phyloP scores from a whole-genome alignment of 1,140 invertebrate genomes.

The Rhagoletis zephyria region DNA sequence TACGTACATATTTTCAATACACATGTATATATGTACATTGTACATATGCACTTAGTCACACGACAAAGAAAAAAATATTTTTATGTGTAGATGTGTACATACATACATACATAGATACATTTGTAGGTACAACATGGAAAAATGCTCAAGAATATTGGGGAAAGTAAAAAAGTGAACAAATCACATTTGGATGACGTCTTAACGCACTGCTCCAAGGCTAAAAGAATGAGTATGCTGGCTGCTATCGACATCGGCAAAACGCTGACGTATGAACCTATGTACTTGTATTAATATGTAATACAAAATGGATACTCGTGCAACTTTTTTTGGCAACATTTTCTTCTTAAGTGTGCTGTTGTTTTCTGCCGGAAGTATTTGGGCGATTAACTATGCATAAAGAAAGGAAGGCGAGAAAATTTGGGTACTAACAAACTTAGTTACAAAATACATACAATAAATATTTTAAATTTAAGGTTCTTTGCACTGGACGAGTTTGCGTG shows the following conservation, averaged over 20 bases:
- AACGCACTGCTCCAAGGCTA: background rate
- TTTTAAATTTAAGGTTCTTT: too few relatives aligned
- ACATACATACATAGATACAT: background rate
- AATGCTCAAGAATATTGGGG: background rate
- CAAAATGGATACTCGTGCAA: background rate
- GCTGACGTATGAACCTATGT: background rate
- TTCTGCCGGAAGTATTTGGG: too few relatives aligned
- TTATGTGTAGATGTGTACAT: too few relatives aligned
- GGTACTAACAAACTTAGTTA: too few relatives aligned
- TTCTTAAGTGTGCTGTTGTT: too few relatives aligned
- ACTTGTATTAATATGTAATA: background rate
- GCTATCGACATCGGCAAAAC: background rate
- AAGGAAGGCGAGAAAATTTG: too few relatives aligned
- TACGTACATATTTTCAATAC: too few relatives aligned
- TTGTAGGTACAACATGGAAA: background rate
- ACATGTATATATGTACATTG: too few relatives aligned
- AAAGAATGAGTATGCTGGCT: background rate
- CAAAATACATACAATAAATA: too few relatives aligned
- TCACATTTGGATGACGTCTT: slow-evolving; percentile 22
- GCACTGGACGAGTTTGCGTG: too few relatives aligned
- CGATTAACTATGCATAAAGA: too few relatives aligned
- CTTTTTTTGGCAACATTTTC: too few relatives aligned
- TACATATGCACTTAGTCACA: background rate
- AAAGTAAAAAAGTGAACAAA: background rate
- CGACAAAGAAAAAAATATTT: background rate